phyloP scores from a whole-genome alignment of 2,888 invertebrate species.

The Microctonus hyperodae region DNA sequence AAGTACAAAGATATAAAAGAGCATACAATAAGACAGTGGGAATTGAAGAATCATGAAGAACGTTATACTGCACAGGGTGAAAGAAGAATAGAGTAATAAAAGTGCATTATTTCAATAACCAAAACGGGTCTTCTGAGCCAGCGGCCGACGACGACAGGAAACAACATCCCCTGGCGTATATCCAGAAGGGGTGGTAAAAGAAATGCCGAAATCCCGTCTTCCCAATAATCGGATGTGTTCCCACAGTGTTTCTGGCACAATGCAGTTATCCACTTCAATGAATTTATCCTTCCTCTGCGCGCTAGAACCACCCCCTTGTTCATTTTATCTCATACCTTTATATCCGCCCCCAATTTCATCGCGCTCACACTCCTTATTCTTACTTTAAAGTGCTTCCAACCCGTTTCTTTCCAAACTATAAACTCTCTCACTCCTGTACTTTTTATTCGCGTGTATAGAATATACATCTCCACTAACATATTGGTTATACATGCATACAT shows the following conservation, averaged over 20 bases:
- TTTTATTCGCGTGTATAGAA: slow-evolving; percentile 3
- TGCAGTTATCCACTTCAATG: slow-evolving; percentile 60
- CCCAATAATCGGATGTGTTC: slow-evolving; percentile 62
- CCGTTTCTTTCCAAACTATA: slow-evolving; percentile 28
- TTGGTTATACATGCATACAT: not conserved
- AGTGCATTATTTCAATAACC: slow-evolving; percentile 61
- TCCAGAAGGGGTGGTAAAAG: slow-evolving; percentile 51
- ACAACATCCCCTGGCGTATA: slow-evolving; percentile 58
- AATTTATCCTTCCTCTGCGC: slow-evolving; percentile 50
- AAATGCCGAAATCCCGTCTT: slow-evolving; percentile 55
- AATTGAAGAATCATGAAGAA: not conserved
- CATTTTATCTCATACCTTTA: not conserved
- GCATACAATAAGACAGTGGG: not conserved
- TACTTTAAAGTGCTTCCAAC: slow-evolving; percentile 12
- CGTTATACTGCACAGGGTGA: slow-evolving; percentile 12
- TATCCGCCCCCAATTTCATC: not conserved
- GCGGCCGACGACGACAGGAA: slow-evolving; percentile 57
- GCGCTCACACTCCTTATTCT: slow-evolving; percentile 25
- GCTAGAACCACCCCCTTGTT: slow-evolving; percentile 7
- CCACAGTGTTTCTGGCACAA: slow-evolving; percentile 59
- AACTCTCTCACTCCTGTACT: slow-evolving; percentile 25
- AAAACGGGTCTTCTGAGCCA: slow-evolving; percentile 59
- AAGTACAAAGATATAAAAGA: slow-evolving; percentile 4
- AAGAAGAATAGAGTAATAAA: slow-evolving; percentile 52
- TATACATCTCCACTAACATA: slow-evolving; percentile 8